Evolutionary conservation across 2,888 invertebrate species (phyloP).

Genomic region (Stramonita haemastoma): DNA sequence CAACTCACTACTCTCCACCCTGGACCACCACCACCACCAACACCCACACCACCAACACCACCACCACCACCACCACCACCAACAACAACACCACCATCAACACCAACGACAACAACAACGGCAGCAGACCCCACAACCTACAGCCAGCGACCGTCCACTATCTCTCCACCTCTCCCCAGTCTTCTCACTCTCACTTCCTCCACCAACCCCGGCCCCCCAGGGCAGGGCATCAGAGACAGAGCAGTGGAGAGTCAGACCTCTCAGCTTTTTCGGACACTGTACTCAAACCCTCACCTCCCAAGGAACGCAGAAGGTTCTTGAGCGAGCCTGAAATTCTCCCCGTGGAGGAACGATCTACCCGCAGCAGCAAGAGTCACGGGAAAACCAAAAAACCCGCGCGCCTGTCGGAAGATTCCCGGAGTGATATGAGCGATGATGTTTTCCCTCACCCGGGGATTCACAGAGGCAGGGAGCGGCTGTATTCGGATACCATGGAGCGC

Average conservation of each 20-base stretch:
- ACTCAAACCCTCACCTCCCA: background rate
- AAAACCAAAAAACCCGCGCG: background rate
- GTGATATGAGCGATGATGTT: background rate
- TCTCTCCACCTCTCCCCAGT: background rate
- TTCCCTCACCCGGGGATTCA: background rate
- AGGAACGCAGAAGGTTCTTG: conserved; percentile 15
- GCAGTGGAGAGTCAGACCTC: conserved; percentile 30
- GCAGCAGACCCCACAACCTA: background rate
- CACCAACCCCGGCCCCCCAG: background rate
- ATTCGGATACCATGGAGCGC: conserved; percentile 41
- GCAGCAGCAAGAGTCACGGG: background rate
- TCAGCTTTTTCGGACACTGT: conserved; percentile 30
- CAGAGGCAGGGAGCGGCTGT: conserved; percentile 23
- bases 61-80: background rate
- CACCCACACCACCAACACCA: background rate
- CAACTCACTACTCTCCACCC: background rate
- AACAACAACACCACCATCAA: background rate
- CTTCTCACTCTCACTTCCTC: background rate
- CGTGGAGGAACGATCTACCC: background rate
- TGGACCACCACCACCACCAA: background rate
- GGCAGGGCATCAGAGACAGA: background rate
- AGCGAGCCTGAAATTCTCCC: conserved; percentile 34
- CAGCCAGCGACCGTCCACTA: background rate
- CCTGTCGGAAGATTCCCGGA: background rate
- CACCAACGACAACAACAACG: background rate